Evolutionary conservation across 2,888 invertebrate genomes (phyloP).

Genomic region (Lydus trimaculatus): DNA sequence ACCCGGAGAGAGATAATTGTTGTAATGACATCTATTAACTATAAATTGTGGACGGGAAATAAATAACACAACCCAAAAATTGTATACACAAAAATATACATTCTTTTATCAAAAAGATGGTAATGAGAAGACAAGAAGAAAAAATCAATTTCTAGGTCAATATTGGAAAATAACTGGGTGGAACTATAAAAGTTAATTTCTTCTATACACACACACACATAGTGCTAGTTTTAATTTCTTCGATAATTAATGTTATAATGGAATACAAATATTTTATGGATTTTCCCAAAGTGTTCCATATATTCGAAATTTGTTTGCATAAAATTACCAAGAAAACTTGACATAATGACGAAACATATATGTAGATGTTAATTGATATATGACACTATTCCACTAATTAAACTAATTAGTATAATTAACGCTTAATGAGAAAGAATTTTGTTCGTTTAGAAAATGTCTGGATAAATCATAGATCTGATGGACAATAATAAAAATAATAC

Average conservation of each 20-base stretch:
- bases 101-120: neutral
- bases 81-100: neutral
- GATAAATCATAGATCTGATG: too few relatives aligned
- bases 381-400: conserved; percentile 40
- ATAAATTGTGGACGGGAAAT: neutral
- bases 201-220: conserved; percentile 26
- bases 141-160: conserved; percentile 3
- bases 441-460: neutral
- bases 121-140: neutral
- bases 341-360: conserved; percentile 36
- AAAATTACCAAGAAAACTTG: conserved; percentile 33
- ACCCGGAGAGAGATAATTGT: conserved; percentile 61
- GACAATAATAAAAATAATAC: neutral
- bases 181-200: conserved; percentile 26
- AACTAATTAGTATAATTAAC: conserved; percentile 38
- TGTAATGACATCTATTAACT: conserved; percentile 61
- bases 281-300: conserved; percentile 28
- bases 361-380: conserved; percentile 38
- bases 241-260: conserved; percentile 34
- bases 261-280: conserved; percentile 32
- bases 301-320: conserved; percentile 31
- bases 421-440: conserved; percentile 16
- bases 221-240: conserved; percentile 27
- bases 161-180: conserved; percentile 12
- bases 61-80: neutral